Base-by-base conservation (phyloP, 2,888 invertebrate genomes). In the Drosophila borborema region DNA sequence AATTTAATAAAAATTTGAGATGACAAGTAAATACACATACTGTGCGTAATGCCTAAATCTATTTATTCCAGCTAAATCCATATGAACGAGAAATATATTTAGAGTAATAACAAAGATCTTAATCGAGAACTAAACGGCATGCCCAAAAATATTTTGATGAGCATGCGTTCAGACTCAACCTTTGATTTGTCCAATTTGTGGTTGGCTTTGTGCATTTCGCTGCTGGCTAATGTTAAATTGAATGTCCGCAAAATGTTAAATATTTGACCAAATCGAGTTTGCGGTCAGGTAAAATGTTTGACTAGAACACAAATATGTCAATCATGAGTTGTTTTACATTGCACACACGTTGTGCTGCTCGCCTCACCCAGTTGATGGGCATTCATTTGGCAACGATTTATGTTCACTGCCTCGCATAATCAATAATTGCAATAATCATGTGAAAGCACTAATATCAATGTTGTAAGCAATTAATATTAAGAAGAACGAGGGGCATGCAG, bases 341-440 rank as follows among this genome's bases (percentile, higher is more conserved):
- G 34, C 34, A 9, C 1, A 34, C 9, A 34, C 2, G 9, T 34
- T 34, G 12, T 8, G n/a, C 28, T 38, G 31, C 23, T 18, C 3
- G 31, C 31, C 18, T 12, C 34, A 43, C 43, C 55, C 20, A 64
- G 49, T 64, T 66, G 53, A 41, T 43, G 59, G 70, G 59, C 56
- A 73, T 69, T 62, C 20, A 58, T 64, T 60, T 51, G 67, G 46
- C 64, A 63, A 49, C 46, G 67, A 85, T 87, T 87, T 72, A 85
- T 79, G 66, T 18, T 36, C 20, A 55, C 43, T 43, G 59, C 38
- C 43, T 45, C 58, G 63, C 67, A 62, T 69, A 80, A 80, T 85
- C 88, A 74, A 74, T 72, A 74, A 86, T 74, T 82, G 64, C 63
- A 77, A 77, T 71, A 77, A 88, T 85, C 74, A 74, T 77, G 77